A percentile compares a stretch with the other conserved stretches of the same genome.
Conservation (phyloP, 2,888 invertebrate species). For the Melanophora roralis region DNA sequence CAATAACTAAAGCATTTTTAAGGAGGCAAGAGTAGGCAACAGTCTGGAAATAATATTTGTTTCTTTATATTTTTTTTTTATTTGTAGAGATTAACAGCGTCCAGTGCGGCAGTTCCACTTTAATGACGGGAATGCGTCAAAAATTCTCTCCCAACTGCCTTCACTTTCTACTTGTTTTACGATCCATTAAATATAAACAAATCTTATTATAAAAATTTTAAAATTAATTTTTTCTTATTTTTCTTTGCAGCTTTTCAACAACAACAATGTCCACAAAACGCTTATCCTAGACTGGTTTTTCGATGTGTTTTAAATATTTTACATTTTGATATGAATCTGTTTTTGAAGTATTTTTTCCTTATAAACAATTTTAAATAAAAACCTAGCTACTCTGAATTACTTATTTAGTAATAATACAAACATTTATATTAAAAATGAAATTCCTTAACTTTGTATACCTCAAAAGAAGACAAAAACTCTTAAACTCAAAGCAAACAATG, state of each 20-base stretch:
- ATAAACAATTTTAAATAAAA: too few species aligned
- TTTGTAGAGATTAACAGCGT: not conserved
- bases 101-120: too few species aligned
- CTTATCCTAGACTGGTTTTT: slow-evolving; percentile 61
- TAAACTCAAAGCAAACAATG: not conserved
- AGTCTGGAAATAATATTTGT: too few species aligned
- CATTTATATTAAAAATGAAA: slow-evolving; percentile 27
- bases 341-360: too few species aligned
- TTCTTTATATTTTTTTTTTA: not conserved
- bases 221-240: not conserved
- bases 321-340: not conserved
- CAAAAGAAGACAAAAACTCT: slow-evolving; percentile 4
- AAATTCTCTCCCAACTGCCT: too few species aligned
- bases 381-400: not conserved
- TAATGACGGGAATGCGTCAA: too few species aligned
- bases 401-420: slow-evolving; percentile 23
- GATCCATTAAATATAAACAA: too few species aligned
- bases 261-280: slow-evolving; percentile 60
- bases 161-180: too few species aligned
- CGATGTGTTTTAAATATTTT: too few species aligned
- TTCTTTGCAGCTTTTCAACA: slow-evolving; percentile 52
- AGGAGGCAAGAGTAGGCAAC: too few species aligned
- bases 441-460: slow-evolving; percentile 58
- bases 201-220: too few species aligned
- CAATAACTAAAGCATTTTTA: too few species aligned